Percentiles rank a stretch among this genome's conserved stretches.
phyloP scores from a whole-genome alignment of 2,113 vertebrate species.

The Ictalurus furcatus region DNA sequence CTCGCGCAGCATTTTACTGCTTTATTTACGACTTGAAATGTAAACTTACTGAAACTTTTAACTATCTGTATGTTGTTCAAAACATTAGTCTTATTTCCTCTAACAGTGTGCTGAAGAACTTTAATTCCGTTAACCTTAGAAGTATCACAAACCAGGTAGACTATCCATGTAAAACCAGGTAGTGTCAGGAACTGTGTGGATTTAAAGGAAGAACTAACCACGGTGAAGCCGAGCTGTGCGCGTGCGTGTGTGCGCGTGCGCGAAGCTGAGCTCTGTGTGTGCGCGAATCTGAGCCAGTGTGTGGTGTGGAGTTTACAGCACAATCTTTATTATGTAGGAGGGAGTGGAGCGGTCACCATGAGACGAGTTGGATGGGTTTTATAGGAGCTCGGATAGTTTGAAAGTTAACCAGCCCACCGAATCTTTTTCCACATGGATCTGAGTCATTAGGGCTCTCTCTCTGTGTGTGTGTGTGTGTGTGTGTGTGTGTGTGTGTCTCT shows the following conservation, averaged over 20 bases:
- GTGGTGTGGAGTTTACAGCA: not conserved
- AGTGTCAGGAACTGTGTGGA: not conserved
- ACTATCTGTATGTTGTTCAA: not conserved
- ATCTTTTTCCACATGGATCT: slow-evolving; percentile 62
- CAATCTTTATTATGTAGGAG: not conserved
- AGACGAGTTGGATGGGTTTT: slow-evolving; percentile 51
- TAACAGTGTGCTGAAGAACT: not conserved
- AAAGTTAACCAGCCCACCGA: slow-evolving; percentile 61
- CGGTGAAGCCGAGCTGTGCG: not conserved
- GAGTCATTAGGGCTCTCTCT: slow-evolving; percentile 55
- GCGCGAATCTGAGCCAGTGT: no score
- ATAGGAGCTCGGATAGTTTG: slow-evolving; percentile 62
- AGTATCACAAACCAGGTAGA: not conserved
- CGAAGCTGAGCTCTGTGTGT: not conserved
- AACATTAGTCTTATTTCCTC: not conserved
- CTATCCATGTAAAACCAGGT: no score
- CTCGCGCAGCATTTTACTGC: not conserved
- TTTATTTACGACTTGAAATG: not conserved
- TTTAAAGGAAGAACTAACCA: not conserved
- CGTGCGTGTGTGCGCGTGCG: no score
- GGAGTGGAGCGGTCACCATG: not conserved
- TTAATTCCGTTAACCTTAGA: not conserved
- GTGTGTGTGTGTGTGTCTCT: no score
- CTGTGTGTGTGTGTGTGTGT: slow-evolving; percentile 45
- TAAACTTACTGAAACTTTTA: not conserved